phyloP scores from a whole-genome alignment of 2,888 invertebrate species.

The Balanococcus diminutus region DNA sequence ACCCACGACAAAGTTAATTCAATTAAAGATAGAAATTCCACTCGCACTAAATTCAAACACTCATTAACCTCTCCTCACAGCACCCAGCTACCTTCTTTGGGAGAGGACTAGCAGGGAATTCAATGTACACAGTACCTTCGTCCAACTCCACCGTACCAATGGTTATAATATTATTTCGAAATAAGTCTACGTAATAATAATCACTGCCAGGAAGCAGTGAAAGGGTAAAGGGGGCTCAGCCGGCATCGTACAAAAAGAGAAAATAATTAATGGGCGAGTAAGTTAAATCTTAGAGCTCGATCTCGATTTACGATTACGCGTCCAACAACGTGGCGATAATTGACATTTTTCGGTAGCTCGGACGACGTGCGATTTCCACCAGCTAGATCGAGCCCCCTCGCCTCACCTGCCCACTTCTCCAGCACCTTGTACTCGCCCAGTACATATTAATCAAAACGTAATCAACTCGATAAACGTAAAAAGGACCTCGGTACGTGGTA shows the following conservation, averaged over 20 bases:
- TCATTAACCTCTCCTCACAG: not conserved
- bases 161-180: not conserved
- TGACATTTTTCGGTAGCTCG: constrained; percentile 19
- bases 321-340: constrained; percentile 11
- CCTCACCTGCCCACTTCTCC: no score
- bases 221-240: not conserved
- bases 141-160: not conserved
- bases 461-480: constrained; percentile 1
- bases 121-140: not conserved
- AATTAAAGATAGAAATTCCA: not conserved
- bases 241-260: not conserved
- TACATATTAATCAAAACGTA: constrained; percentile 28
- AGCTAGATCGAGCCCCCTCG: not conserved
- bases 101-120: not conserved
- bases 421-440: not conserved
- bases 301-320: not conserved
- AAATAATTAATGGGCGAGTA: constrained; percentile 5
- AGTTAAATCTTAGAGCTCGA: not conserved
- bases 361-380: not conserved
- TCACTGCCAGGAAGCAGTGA: not conserved
- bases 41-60: not conserved
- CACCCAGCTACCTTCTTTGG: not conserved
- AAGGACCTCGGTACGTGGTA: not conserved
- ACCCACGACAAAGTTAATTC: not conserved
- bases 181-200: not conserved